Percentiles rank a stretch among this genome's conserved stretches.
Evolutionary conservation across 2,113 vertebrate genomes (phyloP).

Genomic region (Turnix velox): DNA sequence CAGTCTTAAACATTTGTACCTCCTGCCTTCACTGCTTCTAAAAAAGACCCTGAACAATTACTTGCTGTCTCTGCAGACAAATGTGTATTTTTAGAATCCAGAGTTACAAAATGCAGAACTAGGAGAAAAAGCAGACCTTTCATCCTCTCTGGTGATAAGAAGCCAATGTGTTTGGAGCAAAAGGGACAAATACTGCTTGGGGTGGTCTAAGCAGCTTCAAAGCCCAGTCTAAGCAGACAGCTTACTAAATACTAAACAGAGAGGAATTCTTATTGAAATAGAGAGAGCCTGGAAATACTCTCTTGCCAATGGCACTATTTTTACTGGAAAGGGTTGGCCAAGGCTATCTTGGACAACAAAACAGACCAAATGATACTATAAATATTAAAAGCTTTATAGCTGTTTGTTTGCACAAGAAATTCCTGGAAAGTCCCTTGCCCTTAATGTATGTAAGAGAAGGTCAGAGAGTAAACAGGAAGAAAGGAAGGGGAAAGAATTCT

Average conservation of each 20-base stretch:
- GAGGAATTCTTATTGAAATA: not conserved
- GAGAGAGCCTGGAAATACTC: constrained; percentile 1
- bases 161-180: not conserved
- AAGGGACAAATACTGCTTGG: not conserved
- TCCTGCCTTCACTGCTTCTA: not conserved
- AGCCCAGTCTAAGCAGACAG: not conserved
- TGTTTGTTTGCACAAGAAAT: constrained; percentile 5
- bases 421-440: constrained; percentile 1
- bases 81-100: not conserved
- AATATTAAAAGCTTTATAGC: constrained; percentile 16
- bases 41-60: not conserved
- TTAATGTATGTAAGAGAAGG: not conserved
- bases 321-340: not conserved
- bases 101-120: not conserved
- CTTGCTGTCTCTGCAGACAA: not conserved
- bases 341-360: not conserved
- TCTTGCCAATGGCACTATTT: not conserved
- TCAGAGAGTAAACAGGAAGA: not conserved
- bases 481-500: not conserved
- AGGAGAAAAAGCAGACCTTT: not conserved
- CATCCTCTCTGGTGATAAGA: not conserved
- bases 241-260: constrained; percentile 18
- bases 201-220: not conserved
- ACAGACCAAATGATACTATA: not conserved
- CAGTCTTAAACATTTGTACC: not conserved